These are phyloP conservation scores for Agonum fuliginosum DNA, from an alignment of 2,888 invertebrate species.

Conservation along the genomic window DNA sequence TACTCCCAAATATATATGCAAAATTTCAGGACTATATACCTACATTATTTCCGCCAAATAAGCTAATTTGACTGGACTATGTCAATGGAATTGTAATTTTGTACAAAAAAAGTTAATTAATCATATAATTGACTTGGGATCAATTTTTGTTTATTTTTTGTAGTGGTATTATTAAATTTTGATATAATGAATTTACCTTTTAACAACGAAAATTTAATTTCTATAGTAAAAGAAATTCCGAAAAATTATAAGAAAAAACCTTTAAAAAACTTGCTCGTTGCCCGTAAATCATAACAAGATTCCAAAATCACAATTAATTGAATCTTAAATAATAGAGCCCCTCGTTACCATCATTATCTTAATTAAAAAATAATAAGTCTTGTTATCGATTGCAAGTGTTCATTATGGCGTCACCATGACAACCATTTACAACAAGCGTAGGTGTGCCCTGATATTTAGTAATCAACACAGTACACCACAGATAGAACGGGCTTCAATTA, in stretches of 20 bases:
- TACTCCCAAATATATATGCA: no score
- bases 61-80: no score
- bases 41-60: no score
- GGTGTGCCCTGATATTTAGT: slow-evolving; percentile 32
- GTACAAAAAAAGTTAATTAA: no score
- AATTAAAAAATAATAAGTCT: slow-evolving; percentile 38
- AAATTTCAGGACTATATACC: no score
- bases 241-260: slow-evolving; percentile 4
- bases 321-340: slow-evolving; percentile 23
- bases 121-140: no score
- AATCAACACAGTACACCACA: slow-evolving; percentile 11
- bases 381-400: slow-evolving; percentile 32
- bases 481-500: background rate
- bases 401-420: slow-evolving; percentile 28
- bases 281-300: background rate
- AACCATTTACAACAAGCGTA: slow-evolving; percentile 32
- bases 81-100: no score
- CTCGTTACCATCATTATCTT: slow-evolving; percentile 41
- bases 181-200: no score
- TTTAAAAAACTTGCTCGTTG: background rate
- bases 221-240: background rate
- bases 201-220: no score
- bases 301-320: slow-evolving; percentile 34
- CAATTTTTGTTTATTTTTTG: no score
- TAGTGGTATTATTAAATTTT: no score